These are phyloP conservation scores for Premnoplex brunnescens DNA, from an alignment of 2,797 vertebrate genomes.

Conservation along the genomic window DNA sequence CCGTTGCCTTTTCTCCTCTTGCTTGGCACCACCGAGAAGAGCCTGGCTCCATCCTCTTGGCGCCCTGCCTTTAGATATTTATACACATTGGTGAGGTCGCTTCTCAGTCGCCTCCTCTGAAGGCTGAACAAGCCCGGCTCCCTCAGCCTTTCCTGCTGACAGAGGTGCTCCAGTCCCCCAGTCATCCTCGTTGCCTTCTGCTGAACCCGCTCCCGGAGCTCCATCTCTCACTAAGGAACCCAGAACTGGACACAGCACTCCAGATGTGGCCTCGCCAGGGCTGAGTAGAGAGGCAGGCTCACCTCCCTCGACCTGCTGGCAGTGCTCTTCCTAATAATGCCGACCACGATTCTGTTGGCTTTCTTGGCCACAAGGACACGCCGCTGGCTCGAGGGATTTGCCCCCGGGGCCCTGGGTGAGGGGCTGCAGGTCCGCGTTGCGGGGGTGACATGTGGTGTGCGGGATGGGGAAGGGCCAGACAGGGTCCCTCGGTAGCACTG, in stretches of 20 bases:
- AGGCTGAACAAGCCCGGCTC: background rate
- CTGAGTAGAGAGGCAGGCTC: background rate
- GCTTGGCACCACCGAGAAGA: background rate
- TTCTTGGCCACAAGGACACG: background rate
- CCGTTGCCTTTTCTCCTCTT: background rate
- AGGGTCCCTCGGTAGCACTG: accelerated
- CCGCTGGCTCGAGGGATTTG: background rate
- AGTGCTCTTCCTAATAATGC: background rate
- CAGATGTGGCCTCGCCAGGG: background rate
- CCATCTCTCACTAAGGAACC: background rate
- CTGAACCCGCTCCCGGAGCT: background rate
- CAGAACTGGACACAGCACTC: background rate
- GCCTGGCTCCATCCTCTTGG: background rate
- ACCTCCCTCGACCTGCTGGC: background rate
- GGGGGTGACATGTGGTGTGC: background rate
- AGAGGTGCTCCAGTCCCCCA: background rate
- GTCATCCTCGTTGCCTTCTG: background rate
- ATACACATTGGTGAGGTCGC: background rate
- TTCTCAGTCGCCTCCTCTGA: background rate
- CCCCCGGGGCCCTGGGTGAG: background rate
- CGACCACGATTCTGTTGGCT: background rate
- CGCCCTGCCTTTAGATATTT: background rate
- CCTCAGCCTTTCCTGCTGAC: accelerated
- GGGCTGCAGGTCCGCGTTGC: background rate
- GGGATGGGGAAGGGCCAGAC: background rate